Evolutionary conservation across 2,888 invertebrate species (phyloP).

Genomic region (Digitonthophagus gazella): DNA sequence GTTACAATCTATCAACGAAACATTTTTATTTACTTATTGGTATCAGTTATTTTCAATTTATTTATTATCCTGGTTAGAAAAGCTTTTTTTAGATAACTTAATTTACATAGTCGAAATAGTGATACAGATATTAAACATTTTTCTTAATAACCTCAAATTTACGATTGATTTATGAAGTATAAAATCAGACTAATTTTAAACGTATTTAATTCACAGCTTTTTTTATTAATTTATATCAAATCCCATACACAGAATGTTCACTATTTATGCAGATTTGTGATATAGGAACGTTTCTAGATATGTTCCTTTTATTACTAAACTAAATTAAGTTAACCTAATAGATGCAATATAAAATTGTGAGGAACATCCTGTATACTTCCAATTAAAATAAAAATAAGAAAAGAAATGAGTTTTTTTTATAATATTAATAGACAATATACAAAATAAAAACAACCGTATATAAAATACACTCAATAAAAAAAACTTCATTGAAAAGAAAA

Average conservation of each 20-base stretch:
- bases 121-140: not conserved
- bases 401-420: not conserved
- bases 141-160: not conserved
- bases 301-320: too few relatives aligned
- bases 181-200: not conserved
- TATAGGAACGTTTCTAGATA: too few relatives aligned
- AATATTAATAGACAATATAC: not conserved
- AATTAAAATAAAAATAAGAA: conserved; percentile 3
- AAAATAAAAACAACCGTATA: conserved; percentile 7
- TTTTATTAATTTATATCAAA: not conserved
- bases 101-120: not conserved
- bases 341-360: too few relatives aligned
- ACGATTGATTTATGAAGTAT: not conserved
- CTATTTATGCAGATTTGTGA: not conserved
- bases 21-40: not conserved
- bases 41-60: not conserved
- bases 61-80: not conserved
- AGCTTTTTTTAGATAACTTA: too few relatives aligned
- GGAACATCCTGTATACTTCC: conserved; percentile 5
- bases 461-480: not conserved
- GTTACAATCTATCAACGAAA: not conserved
- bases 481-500: conserved; percentile 18
- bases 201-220: conserved; percentile 15
- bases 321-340: too few relatives aligned
- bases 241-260: conserved; percentile 10